Evolutionary conservation across 2,888 invertebrate species (phyloP).

Genomic region (Gonocerus acuteangulatus): DNA sequence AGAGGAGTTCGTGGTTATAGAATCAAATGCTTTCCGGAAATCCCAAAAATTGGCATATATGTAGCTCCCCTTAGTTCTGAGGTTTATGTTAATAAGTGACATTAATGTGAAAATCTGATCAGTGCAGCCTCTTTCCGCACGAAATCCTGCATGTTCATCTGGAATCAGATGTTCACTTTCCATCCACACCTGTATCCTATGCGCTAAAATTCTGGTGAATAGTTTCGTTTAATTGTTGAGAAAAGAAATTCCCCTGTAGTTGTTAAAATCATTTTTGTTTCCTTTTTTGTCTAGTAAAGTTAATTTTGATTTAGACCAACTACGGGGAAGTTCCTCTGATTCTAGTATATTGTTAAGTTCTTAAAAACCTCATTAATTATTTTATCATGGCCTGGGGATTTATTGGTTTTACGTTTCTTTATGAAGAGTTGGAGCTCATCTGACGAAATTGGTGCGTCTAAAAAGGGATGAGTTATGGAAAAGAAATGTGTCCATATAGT

Average conservation of each 20-base stretch:
- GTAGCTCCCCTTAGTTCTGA: no score
- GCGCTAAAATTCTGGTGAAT: neutral
- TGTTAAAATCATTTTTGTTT: neutral
- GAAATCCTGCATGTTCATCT: neutral
- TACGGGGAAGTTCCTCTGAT: no score
- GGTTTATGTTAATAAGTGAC: neutral
- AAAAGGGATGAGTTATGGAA: no score
- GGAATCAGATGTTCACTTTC: neutral
- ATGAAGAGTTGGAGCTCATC: neutral
- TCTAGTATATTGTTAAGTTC: conserved; percentile 2
- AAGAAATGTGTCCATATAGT: no score
- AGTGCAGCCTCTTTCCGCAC: neutral
- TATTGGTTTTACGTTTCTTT: neutral
- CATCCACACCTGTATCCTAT: neutral
- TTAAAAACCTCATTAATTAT: neutral
- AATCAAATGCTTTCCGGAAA: no score
- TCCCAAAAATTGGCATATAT: no score
- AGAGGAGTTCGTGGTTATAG: no score
- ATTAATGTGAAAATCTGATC: neutral
- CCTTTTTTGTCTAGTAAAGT: neutral
- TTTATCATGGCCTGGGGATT: neutral
- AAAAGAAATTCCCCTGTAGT: neutral
- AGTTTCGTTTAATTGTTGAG: neutral
- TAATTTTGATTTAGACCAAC: neutral
- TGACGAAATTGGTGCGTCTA: no score